Evolutionary conservation across 2,888 invertebrate species (phyloP), one percentile per base, ranked within the genome.

Genomic region (Pardosa pseudoannulata): DNA sequence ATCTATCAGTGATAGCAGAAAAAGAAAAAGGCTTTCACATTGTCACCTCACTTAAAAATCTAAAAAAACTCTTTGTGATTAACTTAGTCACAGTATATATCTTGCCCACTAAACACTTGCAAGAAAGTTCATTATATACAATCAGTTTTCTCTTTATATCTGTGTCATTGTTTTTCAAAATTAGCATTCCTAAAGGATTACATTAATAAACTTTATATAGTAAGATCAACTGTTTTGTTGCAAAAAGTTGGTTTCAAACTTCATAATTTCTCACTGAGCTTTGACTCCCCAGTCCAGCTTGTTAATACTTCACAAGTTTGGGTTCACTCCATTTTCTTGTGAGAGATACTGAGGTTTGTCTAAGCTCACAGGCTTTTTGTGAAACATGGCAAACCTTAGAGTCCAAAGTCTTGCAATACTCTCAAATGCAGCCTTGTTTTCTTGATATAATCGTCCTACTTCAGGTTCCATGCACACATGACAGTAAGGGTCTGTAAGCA

Each of bases 401-500:
- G 92, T 92, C 91, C 92, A 92, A 62, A 91, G 83, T 31, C 91
- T 89, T 0, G 92, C 92, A 64, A 91, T 91, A 68, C 90, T 85
- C 56, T 92, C 91, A 88, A 92, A 92, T 79, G 91, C 90, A 6
- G 88, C 87, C 36, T 90, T 88, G 87, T 92, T 89, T 41, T 89
- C 87, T n/a, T 83, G 89, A 89, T 91, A 92, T 68, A 92, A 88
- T 68, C 88, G 88, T 23, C 92, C 92, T 16, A 92, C 90, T 31
- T 90, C 89, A 3, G 92, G 92, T 88, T 92, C 92, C 92, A 92
- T 92, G 85, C 92, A 92, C 19, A 92, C 91, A 71, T 91, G 90
- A 88, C 91, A 91, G 89, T 91, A 92, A 3, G 92, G 92, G 88
- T 98, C 98, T 0, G 96, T 97, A 82, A 97, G 93, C 86, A 97